Conservation (phyloP, 92 coral and sea anemone genomes). For the Palythoa grandis region DNA sequence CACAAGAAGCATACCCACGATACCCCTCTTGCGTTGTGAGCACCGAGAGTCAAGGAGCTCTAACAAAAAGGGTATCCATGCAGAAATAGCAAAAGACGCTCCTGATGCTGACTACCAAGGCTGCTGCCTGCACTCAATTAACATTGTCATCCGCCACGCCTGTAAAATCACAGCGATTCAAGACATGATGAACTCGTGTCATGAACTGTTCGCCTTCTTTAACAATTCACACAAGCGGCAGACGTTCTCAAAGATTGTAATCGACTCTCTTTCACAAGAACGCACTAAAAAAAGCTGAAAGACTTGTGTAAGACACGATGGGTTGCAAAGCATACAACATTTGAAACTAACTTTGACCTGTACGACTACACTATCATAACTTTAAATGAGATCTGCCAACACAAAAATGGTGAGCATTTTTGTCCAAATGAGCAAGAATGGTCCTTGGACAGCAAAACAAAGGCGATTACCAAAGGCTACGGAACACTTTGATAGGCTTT, state of each 20-base stretch:
- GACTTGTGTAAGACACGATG: not conserved
- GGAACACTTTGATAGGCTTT: not conserved
- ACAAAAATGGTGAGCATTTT: not conserved
- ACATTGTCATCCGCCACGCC: slow-evolving; percentile 72
- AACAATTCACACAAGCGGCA: slow-evolving; percentile 84
- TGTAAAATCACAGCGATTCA: slow-evolving; percentile 33
- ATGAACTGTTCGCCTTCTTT: slow-evolving; percentile 66
- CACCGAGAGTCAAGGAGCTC: slow-evolving; percentile 78
- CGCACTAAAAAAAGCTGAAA: slow-evolving; percentile 45
- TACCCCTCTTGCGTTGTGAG: too few relatives aligned
- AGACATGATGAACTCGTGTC: slow-evolving; percentile 66
- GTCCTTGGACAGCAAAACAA: not conserved
- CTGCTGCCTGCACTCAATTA: slow-evolving; percentile 72
- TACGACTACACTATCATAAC: not conserved
- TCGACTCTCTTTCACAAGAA: slow-evolving; percentile 68
- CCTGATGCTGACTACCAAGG: slow-evolving; percentile 77
- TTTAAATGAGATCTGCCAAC: not conserved
- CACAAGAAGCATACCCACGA: too few relatives aligned
- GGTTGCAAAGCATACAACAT: too few relatives aligned
- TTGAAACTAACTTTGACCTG: too few relatives aligned
- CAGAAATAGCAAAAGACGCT: slow-evolving; percentile 69
- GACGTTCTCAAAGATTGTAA: slow-evolving; percentile 62
- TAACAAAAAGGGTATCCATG: slow-evolving; percentile 71
- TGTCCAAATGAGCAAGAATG: not conserved
- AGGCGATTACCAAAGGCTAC: too few relatives aligned